Base-by-base conservation (phyloP, 2,797 vertebrate species). In the Fundulus diaphanus region DNA sequence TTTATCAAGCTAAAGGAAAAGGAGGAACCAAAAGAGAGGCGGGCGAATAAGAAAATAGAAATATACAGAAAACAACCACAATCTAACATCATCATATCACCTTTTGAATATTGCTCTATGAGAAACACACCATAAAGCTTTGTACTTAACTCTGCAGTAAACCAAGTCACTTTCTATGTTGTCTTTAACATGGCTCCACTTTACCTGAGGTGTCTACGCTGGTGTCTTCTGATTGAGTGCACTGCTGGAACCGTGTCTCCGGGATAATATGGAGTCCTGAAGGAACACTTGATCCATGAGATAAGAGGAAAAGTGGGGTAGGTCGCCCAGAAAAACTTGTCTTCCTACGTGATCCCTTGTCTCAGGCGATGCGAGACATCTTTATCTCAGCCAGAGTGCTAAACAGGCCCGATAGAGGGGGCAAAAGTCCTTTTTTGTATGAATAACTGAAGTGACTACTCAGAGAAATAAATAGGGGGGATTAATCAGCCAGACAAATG, bases 271-370 rank as follows among this genome's bases (percentile, higher is more conserved):
- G 69, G 95, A 95, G 95, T 96, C 95, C 95, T 97, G 97, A 99
- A 99, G 96, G 97, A 99, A 99, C 92, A 99, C 97, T 98, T 96
- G 97, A 96, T 97, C 97, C 96, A 80, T 98, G 94, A 99, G 97
- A 98, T 96, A 96, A 95, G 95, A 96, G 94, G 95, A 93, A 96
- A 97, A 94, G 94, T 92, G 84, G 94, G 91, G 90, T 93, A 93
- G 96, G 92, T 96, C 93, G 95, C 91, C 92, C 90, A 94, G 90
- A 93, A 91, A 93, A 82, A 91, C 90, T 89, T 80, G 90, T 91
- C 88, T 90, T 92, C 90, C 91, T 93, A 93, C 57, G 90, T 92
- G 81, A 88, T 88, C 86, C 91, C 91, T 89, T 92, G 82, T 90
- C 84, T 90, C 77, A 89, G 83, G 84, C 76, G 90, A 77, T 90